Percentiles rank a stretch among this genome's conserved stretches.
These are phyloP conservation scores for Hippocampus kuda DNA, from an alignment of 2,797 vertebrate species.

Conservation along the genomic window DNA sequence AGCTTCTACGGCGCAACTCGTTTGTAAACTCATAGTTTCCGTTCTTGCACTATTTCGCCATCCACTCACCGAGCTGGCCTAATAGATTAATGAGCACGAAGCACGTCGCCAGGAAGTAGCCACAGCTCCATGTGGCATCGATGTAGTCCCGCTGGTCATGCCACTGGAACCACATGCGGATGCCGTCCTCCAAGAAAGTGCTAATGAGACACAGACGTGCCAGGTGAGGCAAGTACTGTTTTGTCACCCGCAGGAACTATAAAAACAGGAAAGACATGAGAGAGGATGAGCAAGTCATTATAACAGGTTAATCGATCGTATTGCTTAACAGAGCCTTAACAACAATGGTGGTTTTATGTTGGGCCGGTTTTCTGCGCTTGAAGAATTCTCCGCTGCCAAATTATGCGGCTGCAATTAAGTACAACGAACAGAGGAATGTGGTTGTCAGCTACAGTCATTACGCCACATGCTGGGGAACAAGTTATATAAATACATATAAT, in stretches of 20 bases:
- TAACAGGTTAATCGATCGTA: neutral
- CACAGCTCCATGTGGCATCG: constrained; percentile 87
- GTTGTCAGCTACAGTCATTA: neutral
- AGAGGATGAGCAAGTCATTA: neutral
- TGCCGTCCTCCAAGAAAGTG: constrained; percentile 95
- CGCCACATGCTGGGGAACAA: neutral
- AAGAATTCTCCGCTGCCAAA: neutral
- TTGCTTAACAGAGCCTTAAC: neutral
- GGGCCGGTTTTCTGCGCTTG: neutral
- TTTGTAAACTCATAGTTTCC: neutral
- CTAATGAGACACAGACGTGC: constrained; percentile 93
- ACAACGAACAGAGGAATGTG: neutral
- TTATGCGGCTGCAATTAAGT: neutral
- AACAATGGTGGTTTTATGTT: neutral
- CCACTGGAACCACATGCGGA: constrained; percentile 99
- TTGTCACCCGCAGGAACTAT: constrained; percentile 90
- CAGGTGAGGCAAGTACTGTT: constrained; percentile 93
- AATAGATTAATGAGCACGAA: constrained; percentile 93
- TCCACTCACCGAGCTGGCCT: constrained; percentile 84
- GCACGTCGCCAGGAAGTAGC: constrained; percentile 86
- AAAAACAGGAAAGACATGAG: constrained; percentile 3
- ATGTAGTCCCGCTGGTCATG: constrained; percentile 96
- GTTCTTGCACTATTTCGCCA: neutral
- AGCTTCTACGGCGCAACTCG: too few relatives aligned
- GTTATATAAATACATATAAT: neutral